phyloP scores from a whole-genome alignment of 2,888 invertebrate genomes.

The Tinea pellionella region DNA sequence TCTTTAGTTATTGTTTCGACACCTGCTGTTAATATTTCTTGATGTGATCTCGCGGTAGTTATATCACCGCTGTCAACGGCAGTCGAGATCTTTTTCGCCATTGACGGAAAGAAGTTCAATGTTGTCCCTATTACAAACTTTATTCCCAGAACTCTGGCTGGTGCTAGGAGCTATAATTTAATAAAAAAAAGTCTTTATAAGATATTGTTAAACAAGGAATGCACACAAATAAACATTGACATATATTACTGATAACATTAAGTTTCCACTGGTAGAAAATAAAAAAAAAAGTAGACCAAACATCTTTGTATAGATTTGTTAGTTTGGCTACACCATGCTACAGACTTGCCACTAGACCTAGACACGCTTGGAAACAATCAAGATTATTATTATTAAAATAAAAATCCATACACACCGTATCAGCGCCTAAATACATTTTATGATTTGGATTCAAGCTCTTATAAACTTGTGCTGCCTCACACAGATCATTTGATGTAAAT shows the following conservation, averaged over 20 bases:
- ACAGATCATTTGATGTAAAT: constrained; percentile 79
- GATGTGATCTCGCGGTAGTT: constrained; percentile 55
- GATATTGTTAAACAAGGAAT: too few relatives aligned
- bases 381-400: too few relatives aligned
- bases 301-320: too few relatives aligned
- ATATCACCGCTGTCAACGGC: constrained; percentile 59
- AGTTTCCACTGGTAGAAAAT: too few relatives aligned
- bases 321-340: too few relatives aligned
- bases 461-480: constrained; percentile 73
- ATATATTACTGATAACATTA: too few relatives aligned
- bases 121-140: constrained; percentile 79
- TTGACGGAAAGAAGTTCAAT: constrained; percentile 73
- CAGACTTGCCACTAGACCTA: too few relatives aligned
- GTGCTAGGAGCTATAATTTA: constrained; percentile 70
- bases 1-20: constrained; percentile 62
- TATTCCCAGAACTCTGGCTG: constrained; percentile 76
- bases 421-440: constrained; percentile 75
- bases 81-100: constrained; percentile 67
- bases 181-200: not conserved
- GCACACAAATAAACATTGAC: too few relatives aligned
- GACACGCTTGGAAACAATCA: too few relatives aligned
- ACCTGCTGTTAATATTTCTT: constrained; percentile 62
- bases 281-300: too few relatives aligned
- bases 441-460: constrained; percentile 59
- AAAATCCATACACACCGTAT: constrained; percentile 71